phyloP scores from a whole-genome alignment of 2,113 vertebrate genomes.

The Terrapene triunguis region DNA sequence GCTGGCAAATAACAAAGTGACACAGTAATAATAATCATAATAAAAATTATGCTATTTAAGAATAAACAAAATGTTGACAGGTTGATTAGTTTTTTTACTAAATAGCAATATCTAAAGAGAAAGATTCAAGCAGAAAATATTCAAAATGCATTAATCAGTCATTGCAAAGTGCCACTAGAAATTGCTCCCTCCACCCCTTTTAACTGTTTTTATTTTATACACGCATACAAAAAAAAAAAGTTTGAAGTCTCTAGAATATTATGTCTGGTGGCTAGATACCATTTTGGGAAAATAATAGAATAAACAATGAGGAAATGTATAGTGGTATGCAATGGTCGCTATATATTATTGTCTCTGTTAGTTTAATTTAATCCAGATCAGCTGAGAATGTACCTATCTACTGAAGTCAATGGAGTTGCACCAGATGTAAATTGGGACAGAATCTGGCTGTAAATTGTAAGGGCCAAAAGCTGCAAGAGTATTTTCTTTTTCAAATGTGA shows the following conservation, averaged over 20 bases:
- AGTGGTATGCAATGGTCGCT: neutral
- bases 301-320: neutral
- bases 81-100: constrained; percentile 64
- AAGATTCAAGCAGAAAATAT: constrained; percentile 41
- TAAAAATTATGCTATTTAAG: constrained; percentile 15
- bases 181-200: constrained; percentile 15
- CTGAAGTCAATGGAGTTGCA: neutral
- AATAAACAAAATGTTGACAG: constrained; percentile 60
- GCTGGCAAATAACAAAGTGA: constrained; percentile 21
- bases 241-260: neutral
- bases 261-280: constrained; percentile 17
- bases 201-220: constrained; percentile 59
- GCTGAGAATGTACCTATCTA: neutral
- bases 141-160: constrained; percentile 49
- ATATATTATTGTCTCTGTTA: neutral
- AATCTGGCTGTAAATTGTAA: accelerated
- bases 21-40: neutral
- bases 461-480: neutral
- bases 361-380: constrained; percentile 25
- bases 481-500: neutral
- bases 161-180: constrained; percentile 32
- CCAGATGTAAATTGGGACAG: neutral
- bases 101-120: constrained; percentile 43
- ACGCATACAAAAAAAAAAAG: neutral
- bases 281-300: constrained; percentile 16